Evolutionary conservation across 2,888 invertebrate genomes (phyloP), one percentile per base, ranked within the genome.

Genomic region (Terebella lapidaria): DNA sequence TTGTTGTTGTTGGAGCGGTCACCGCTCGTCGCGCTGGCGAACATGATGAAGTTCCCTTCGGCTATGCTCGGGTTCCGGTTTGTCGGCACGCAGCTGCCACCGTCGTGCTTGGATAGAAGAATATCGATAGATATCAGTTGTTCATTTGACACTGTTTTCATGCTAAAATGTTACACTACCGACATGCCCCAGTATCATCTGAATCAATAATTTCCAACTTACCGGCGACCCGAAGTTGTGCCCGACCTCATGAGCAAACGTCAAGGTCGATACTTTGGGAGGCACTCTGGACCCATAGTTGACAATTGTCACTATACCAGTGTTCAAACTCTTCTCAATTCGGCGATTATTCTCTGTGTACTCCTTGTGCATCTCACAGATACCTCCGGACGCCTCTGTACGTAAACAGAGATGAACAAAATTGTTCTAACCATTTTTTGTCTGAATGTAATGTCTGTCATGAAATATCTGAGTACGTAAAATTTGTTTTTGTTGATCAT

Each of bases 41-140:
- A 99, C 99, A 99, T 99, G 74, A 99, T 99, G 82, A 87, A 99
- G 85, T 99, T 99, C 59, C 99, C 99, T 67, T 88, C 56, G 2
- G 60, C 29, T 0, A 97, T 97, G 5, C 97, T 58, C 2, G 59
- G 28, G 26, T 54, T 56, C 55, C 28, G 18, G 10, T 28, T 29
- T 1, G 61, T 51, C 1, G 65, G 65, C 27, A 60, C 57, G 46
- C 65, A 79, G 26, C 60, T 51, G 0, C 57, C 59, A 10, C 76
- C 93, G 82, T 96, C 95, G 82, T 96, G 95, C 94, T 94, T 82
- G 1, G 81, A 73, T 64, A 52, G 35, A n/a, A n/a, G n/a, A n/a
- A n/a, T n/a, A 47, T 27, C 22, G 28, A 47, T 26, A 46, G 26
- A 10, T 18, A 29, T 15, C n/a, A 15, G 42, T 35, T 35, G n/a